A percentile compares a stretch with the other conserved stretches of the same genome.
These are phyloP conservation scores for Oryzias celebensis DNA, from an alignment of 2,113 vertebrate species.

Conservation along the genomic window DNA sequence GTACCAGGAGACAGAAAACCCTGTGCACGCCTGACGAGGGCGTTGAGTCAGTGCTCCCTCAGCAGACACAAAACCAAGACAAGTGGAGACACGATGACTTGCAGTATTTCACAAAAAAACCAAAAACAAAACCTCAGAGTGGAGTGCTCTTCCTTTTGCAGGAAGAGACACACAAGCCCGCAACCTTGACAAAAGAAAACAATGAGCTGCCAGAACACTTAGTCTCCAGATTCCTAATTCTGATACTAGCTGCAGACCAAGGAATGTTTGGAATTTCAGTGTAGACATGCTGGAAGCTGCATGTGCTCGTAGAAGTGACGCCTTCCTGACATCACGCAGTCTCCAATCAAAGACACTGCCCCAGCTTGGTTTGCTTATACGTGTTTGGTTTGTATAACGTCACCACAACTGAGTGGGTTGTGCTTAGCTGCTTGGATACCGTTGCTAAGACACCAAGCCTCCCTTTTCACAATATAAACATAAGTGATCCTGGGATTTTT, in stretches of 20 bases:
- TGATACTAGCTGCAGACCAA: constrained; percentile 17
- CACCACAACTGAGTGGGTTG: constrained; percentile 4
- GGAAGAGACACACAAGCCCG: not conserved
- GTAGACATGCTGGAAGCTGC: not conserved
- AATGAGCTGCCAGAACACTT: constrained; percentile 35
- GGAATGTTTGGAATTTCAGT: constrained; percentile 51
- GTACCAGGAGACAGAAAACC: constrained; percentile 36
- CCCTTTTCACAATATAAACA: constrained; percentile 49
- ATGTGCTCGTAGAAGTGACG: not conserved
- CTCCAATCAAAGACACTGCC: not conserved
- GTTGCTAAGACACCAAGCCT: constrained; percentile 60
- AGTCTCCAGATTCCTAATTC: constrained; percentile 31
- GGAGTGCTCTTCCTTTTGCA: constrained; percentile 61
- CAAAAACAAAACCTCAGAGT: constrained; percentile 15
- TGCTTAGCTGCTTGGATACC: constrained; percentile 36
- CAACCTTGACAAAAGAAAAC: constrained; percentile 3
- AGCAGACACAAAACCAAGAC: constrained; percentile 55
- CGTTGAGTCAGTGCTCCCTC: constrained; percentile 26
- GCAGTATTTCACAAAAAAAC: not conserved
- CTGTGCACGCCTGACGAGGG: constrained; percentile 9
- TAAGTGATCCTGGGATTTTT: constrained; percentile 49
- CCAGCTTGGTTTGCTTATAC: constrained; percentile 24
- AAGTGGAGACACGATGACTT: constrained; percentile 23
- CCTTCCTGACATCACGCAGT: constrained; percentile 30
- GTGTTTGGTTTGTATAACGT: not conserved